Base-by-base conservation (phyloP, 2,113 vertebrate species). In the Speoplatyrhinus poulsoni region DNA sequence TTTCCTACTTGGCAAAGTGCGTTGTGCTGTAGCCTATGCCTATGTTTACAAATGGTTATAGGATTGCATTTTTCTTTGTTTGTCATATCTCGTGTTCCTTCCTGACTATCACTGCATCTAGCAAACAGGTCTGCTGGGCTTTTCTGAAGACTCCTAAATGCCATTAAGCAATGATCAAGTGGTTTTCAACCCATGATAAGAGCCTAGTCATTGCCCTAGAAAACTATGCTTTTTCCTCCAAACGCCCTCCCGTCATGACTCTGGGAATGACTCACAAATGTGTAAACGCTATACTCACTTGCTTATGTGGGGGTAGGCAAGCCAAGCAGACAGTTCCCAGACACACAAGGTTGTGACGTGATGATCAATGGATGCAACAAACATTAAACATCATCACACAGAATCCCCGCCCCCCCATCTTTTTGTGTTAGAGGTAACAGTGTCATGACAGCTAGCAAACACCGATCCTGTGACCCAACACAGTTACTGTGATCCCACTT, bases 191-290 rank as follows among this genome's bases (percentile, higher is more conserved):
- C n/a, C 13, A 47, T 62, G 50, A 66, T 52, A 62, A 70, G 50
- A 53, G 64, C 60, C 53, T 84, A 87, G 66, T 87, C 83, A 87
- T 32, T 46, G 49, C 12, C 70, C 69, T 77, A 77, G 66, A 67
- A 65, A 67, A 65, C 49, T 15, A 15, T 62, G 11, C 65, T 60
- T 56, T 59, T 17, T 26, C 68, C 67, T 33, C 50, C 69, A 70
- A 61, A 12, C 15, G 47, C 26, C 19, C 32, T 60, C 41, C 62
- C 12, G n/a, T 67, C 13, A 67, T 48, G 4, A 41, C 16, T 72
- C 60, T 68, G 63, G 26, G 26, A 77, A 17, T 87, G 81, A 85
- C 75, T 76, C 82, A 83, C 62, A 57, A 33, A 63, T 52, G 52
- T 57, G 69, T 54, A 62, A 11, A 68, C 62, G 33, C 50, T 41